These are phyloP conservation scores for Dinocampus coccinellae DNA, from an alignment of 2,888 invertebrate species.

Conservation along the genomic window DNA sequence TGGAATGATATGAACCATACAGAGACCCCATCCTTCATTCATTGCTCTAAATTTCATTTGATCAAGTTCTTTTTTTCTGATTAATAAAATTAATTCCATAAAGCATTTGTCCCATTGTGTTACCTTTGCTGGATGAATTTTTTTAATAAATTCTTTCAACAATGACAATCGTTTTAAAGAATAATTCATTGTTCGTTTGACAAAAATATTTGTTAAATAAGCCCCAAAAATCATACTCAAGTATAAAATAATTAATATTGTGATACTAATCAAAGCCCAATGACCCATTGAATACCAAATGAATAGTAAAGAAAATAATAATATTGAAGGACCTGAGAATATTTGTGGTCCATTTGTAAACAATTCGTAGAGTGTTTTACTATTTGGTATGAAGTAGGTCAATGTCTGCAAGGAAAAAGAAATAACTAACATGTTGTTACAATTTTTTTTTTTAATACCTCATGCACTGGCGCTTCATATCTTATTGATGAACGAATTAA, in stretches of 20 bases:
- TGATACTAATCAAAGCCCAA: conserved; percentile 70
- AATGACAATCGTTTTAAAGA: conserved; percentile 51
- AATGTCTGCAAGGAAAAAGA: conserved; percentile 67
- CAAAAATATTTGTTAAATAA: conserved; percentile 53
- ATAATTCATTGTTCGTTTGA: conserved; percentile 50
- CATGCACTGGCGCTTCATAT: conserved; percentile 52
- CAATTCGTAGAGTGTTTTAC: conserved; percentile 71
- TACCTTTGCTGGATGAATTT: conserved; percentile 54
- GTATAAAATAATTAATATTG: conserved; percentile 69
- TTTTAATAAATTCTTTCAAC: conserved; percentile 54
- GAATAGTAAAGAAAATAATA: conserved; percentile 69
- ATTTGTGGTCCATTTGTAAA: conserved; percentile 70
- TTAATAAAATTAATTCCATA: conserved; percentile 47
- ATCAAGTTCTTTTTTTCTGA: conserved; percentile 47
- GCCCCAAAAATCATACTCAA: conserved; percentile 49
- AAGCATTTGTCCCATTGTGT: conserved; percentile 54
- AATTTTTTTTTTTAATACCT: conserved; percentile 44
- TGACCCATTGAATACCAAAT: conserved; percentile 70
- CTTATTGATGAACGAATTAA: conserved; percentile 56
- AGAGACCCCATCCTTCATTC: conserved; percentile 53
- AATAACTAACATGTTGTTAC: no score
- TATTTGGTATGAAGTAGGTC: conserved; percentile 69
- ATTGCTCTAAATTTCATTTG: conserved; percentile 52
- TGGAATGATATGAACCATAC: conserved; percentile 54
- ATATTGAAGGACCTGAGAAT: conserved; percentile 70